Conservation (phyloP, 2,797 vertebrate genomes). For the Poecilia wingei region DNA sequence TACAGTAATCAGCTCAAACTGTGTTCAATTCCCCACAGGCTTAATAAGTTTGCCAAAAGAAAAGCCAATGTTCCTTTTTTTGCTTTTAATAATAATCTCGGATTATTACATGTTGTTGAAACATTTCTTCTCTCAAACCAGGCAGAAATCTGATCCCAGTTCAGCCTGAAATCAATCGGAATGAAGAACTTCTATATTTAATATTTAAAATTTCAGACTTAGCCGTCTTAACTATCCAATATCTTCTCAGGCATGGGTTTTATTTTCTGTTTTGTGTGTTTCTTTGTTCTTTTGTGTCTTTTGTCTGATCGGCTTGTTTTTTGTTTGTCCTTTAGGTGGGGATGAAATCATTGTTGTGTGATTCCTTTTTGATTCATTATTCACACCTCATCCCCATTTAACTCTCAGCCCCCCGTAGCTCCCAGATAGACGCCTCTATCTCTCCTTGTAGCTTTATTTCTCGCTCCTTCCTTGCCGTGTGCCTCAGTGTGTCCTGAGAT, state of each 20-base stretch:
- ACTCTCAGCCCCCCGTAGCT: constrained; percentile 34
- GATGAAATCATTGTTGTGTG: constrained; percentile 78
- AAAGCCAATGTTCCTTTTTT: not conserved
- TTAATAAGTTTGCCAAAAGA: not conserved
- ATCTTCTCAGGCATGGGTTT: constrained; percentile 31
- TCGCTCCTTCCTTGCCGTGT: constrained; percentile 52
- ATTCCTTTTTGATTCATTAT: constrained; percentile 55
- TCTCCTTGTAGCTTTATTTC: constrained; percentile 21
- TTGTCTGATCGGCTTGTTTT: constrained; percentile 71
- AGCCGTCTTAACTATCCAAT: not conserved
- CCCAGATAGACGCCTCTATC: constrained; percentile 31
- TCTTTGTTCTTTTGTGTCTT: constrained; percentile 55
- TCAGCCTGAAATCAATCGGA: not conserved
- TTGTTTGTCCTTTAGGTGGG: constrained; percentile 82
- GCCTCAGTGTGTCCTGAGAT: constrained; percentile 65
- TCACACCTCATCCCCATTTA: constrained; percentile 45
- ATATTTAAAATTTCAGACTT: not conserved
- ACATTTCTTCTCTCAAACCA: not conserved
- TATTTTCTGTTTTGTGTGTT: constrained; percentile 49
- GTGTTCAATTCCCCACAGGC: not conserved
- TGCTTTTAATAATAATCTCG: not conserved
- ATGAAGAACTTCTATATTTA: not conserved
- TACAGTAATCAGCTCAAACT: not conserved
- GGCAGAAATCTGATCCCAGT: not conserved
- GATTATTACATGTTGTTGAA: not conserved